Percentiles rank a stretch among this genome's conserved stretches.
These are phyloP conservation scores for human DNA, from an alignment of 2,113 vertebrate genomes.

Conservation along the genomic window GRCh38 chr1:46518001-46518500, in stretches of 20 bases:
- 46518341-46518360: background rate
- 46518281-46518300: background rate
- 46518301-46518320: background rate
- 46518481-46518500: background rate
- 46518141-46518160: background rate
- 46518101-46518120: background rate
- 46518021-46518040: background rate
- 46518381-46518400: background rate
- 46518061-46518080: background rate
- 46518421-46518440: background rate
- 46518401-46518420: background rate
- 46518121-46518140: background rate
- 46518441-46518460: background rate
- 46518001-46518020: background rate
- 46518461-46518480: background rate
- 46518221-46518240: background rate
- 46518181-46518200: background rate
- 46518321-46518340: background rate
- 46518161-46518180: background rate
- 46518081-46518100: background rate
- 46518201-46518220: background rate
- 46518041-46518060: background rate
- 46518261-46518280: background rate
- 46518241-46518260: background rate
- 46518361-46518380: background rate